Conservation (phyloP, 1,140 invertebrate genomes). For the Scaptomyza pallida region DNA sequence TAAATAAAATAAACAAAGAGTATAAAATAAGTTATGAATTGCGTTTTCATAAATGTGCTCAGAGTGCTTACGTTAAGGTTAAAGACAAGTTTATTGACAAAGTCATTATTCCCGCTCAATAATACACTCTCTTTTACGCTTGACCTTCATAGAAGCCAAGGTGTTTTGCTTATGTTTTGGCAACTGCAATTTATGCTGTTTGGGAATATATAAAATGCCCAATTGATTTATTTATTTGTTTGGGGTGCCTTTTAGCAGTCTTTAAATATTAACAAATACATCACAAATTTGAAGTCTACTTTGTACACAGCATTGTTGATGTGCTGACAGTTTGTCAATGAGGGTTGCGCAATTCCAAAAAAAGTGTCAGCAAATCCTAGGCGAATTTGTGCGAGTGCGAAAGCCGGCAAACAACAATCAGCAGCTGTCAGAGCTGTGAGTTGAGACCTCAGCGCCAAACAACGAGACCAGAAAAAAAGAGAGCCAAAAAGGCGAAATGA, state of each 20-base stretch:
- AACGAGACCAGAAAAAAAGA: slow-evolving; percentile 47
- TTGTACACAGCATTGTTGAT: slow-evolving; percentile 3
- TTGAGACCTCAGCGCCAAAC: slow-evolving; percentile 67
- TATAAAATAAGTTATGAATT: slow-evolving; percentile 27
- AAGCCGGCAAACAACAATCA: slow-evolving; percentile 39
- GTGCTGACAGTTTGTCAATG: slow-evolving; percentile 30
- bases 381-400: neutral
- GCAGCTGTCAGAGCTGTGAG: slow-evolving; percentile 70
- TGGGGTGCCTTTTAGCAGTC: neutral
- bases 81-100: no score
- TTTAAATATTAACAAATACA: slow-evolving; percentile 30
- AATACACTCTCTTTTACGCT: no score
- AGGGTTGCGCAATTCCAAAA: slow-evolving; percentile 3
- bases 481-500: slow-evolving; percentile 58
- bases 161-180: slow-evolving; percentile 25
- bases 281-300: neutral
- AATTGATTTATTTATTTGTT: neutral
- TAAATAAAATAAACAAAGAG: slow-evolving; percentile 19
- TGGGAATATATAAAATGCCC: neutral
- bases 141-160: neutral
- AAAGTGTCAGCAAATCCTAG: slow-evolving; percentile 29
- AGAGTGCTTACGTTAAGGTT: neutral
- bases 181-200: neutral
- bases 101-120: no score
- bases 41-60: neutral